A percentile compares a stretch with the other conserved stretches of the same genome.
phyloP scores from a whole-genome alignment of 2,888 invertebrate genomes.

The Melanostoma mellinum region DNA sequence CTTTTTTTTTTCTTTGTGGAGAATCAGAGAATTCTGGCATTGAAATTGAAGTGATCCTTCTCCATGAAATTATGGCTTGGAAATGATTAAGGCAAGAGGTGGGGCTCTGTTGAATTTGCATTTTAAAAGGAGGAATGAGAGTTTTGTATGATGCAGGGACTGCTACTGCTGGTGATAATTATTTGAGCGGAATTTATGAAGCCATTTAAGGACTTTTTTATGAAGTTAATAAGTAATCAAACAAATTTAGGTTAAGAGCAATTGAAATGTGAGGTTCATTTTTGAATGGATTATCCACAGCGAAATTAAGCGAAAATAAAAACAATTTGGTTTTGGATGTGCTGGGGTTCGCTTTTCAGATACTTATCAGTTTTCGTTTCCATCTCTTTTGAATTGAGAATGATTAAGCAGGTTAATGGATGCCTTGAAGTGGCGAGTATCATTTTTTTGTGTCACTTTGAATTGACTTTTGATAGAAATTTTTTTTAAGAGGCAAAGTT shows the following conservation, averaged over 20 bases:
- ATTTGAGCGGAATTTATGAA: constrained; percentile 63
- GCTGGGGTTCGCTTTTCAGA: not conserved
- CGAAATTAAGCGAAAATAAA: constrained; percentile 11
- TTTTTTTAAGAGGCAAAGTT: too few relatives aligned
- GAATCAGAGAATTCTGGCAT: not conserved
- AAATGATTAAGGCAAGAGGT: not conserved
- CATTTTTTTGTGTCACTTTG: too few relatives aligned
- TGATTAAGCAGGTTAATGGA: too few relatives aligned
- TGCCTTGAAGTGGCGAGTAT: too few relatives aligned
- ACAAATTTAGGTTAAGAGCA: constrained; percentile 44
- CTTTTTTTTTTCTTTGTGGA: not conserved
- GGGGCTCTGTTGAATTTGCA: constrained; percentile 42
- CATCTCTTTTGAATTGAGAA: too few relatives aligned
- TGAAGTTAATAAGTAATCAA: constrained; percentile 48
- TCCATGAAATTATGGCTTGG: constrained; percentile 4
- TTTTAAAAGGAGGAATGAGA: constrained; percentile 23
- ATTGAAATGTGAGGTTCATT: constrained; percentile 17
- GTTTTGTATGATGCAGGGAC: constrained; percentile 35
- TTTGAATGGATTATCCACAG: not conserved
- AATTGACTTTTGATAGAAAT: too few relatives aligned
- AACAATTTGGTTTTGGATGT: not conserved
- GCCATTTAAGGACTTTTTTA: constrained; percentile 38
- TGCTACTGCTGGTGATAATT: constrained; percentile 52
- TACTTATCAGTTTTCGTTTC: not conserved
- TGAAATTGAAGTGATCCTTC: constrained; percentile 17